Evolutionary conservation across 2,888 invertebrate species (phyloP).

Genomic region (Rotaria macrura): DNA sequence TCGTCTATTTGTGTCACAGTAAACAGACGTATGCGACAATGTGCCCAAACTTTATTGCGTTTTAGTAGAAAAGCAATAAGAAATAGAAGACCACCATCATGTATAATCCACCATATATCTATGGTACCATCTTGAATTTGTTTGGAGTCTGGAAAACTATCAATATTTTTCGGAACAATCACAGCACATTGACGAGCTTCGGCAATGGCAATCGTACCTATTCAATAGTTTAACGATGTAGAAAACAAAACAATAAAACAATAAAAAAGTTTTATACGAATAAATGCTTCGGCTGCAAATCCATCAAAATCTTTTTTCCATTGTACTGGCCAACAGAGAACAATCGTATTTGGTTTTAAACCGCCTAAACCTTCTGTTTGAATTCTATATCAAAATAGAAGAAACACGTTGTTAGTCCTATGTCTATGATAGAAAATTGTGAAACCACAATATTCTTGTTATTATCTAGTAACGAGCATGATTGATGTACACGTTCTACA

Average conservation of each 20-base stretch:
- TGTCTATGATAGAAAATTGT: too few species aligned
- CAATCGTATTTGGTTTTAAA: slow-evolving; percentile 91
- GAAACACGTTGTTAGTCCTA: too few species aligned
- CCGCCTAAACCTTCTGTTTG: slow-evolving; percentile 94
- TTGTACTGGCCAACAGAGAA: slow-evolving; percentile 93
- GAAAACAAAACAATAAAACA: neutral
- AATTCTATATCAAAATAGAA: slow-evolving; percentile 56
- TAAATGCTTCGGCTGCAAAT: neutral
- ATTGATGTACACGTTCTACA: too few species aligned
- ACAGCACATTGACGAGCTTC: slow-evolving; percentile 65
- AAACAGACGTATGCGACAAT: slow-evolving; percentile 93
- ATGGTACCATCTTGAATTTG: slow-evolving; percentile 76
- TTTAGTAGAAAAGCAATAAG: slow-evolving; percentile 76
- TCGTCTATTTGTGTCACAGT: slow-evolving; percentile 98
- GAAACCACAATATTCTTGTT: too few species aligned
- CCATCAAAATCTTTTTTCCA: slow-evolving; percentile 65
- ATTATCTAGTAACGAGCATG: too few species aligned
- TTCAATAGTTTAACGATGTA: neutral
- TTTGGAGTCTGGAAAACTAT: slow-evolving; percentile 83
- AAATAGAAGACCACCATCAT: slow-evolving; percentile 96
- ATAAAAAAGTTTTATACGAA: neutral
- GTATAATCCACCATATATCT: slow-evolving; percentile 99
- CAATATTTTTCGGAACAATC: slow-evolving; percentile 89
- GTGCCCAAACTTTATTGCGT: slow-evolving; percentile 65
- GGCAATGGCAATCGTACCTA: neutral